Evolutionary conservation across 2,888 invertebrate species (phyloP).

Genomic region (Scotopteryx bipunctaria): DNA sequence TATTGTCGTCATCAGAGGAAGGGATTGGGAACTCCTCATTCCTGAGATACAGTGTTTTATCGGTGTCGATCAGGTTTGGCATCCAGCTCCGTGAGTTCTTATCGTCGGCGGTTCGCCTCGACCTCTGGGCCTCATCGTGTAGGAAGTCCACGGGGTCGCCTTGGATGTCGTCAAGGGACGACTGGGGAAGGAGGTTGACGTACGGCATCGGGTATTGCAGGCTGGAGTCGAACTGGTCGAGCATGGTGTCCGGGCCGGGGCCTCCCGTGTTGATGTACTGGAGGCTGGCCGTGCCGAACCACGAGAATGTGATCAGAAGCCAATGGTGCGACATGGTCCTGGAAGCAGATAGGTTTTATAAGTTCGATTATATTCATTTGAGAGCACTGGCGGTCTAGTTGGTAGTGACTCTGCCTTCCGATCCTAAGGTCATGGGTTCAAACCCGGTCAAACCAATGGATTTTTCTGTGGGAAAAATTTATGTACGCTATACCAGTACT

Average conservation of each 20-base stretch:
- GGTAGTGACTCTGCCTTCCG: too few relatives aligned
- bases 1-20: conserved; percentile 52
- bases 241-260: conserved; percentile 46
- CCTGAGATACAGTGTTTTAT: conserved; percentile 52
- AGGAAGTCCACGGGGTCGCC: conserved; percentile 41
- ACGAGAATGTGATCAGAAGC: conserved; percentile 66
- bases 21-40: conserved; percentile 47
- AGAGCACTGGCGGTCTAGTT: too few relatives aligned
- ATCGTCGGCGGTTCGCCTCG: conserved; percentile 45
- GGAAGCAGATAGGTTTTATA: conserved; percentile 40
- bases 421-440: too few relatives aligned
- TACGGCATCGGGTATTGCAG: conserved; percentile 54
- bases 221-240: conserved; percentile 50
- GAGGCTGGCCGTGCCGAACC: conserved; percentile 65
- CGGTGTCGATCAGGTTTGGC: conserved; percentile 54
- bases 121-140: conserved; percentile 37
- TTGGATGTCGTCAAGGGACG: conserved; percentile 37
- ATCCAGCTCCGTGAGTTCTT: conserved; percentile 51
- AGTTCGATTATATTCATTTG: neutral
- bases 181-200: conserved; percentile 54
- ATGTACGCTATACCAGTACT: too few relatives aligned
- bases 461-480: too few relatives aligned
- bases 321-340: conserved; percentile 71
- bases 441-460: too few relatives aligned
- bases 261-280: conserved; percentile 67